Evolutionary conservation across 2,113 vertebrate species (phyloP), one percentile per base, ranked within the genome.

Genomic region (Rhizomys pruinosus): DNA sequence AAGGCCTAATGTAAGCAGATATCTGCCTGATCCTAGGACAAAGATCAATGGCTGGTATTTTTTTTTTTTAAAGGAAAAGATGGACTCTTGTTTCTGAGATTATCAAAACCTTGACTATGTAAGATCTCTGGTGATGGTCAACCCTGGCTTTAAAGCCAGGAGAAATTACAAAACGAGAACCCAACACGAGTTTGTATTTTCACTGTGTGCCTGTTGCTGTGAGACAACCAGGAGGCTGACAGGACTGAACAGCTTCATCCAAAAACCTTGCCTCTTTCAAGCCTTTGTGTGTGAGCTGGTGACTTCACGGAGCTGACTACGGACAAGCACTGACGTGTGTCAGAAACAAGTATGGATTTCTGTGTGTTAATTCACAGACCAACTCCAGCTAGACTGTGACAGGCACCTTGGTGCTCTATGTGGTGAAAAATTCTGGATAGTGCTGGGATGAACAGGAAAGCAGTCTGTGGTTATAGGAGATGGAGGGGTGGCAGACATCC

Each of bases 11-110:
- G 89, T 63, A 74, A 32, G 29, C 37, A 66, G 39, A 85, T 4
- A 22, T 59, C 16, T 90, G 57, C 5, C n/a, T 34, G 19, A 85
- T 23, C 17, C 27, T 29, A 92, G 23, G 32, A 80, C 47, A 82
- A 55, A 66, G 34, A 10, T 20, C 34, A 85, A 5, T 55, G 63
- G 42, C 71, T 47, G 55, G 10, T 37, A 57, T 44, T 89, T 76
- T 44, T 55, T 91, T 92, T 87, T 78, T n/a, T n/a, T n/a, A n/a
- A 71, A 89, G 27, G 27, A 80, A 89, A 17, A 94, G 27, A 55
- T 66, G 17, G 39, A 0, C 52, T 78, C 25, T 81, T 11, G 87
- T 63, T 77, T 74, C 68, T 92, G n/a, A 84, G 27, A 81, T 92
- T 84, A 61, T 68, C 42, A 76, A 79, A 34, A 59, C 72, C 34